Evolutionary conservation across 2,113 vertebrate genomes (phyloP), one percentile per base, ranked within the genome.

Genomic region (Mesocricetus auratus): DNA sequence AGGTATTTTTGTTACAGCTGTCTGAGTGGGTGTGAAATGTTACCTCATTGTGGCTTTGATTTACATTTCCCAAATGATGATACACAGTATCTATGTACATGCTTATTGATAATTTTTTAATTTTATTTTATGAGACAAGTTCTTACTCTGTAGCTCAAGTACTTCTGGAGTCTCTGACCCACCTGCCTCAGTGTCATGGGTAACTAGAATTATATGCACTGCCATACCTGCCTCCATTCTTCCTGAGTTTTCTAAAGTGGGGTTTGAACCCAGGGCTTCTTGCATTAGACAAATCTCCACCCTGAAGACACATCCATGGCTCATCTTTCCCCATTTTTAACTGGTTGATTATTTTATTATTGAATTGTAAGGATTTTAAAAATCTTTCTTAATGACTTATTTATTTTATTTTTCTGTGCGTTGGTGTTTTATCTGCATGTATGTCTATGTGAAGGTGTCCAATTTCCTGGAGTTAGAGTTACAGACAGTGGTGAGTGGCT

Each of bases 41-140:
- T 62, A 17, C 95, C 50, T 93, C 81, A 50, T 13, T 94, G 64
- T 69, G 93, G 50, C 88, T 42, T 90, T 96, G 39, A 94, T 90
- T 83, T 92, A 50, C n/a, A 50, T 94, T 90, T 95, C 29, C 69
- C 62, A 85, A 62, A 73, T 66, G 93, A 42, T 17, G 88, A 26
- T 42, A 78, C n/a, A 62, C 15, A 45, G 58, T 10, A 90, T 93
- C 47, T 86, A 94, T 86, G 85, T 47, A 89, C 33, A 89, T 73
- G 79, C 22, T 66, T 95, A n/a, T 81, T 91, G 24, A 36, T 22
- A 17, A 78, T 92, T 93, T 77, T 87, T 88, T 45, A 33, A 39
- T 66, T 86, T 85, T 19, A 29, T 45, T 86, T 66, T 24, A 68
- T 68, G 66, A 71, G 64, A 71, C 33, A 71, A 22, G 50, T 16